Evolutionary conservation across 2,797 vertebrate genomes (phyloP).

Genomic region (Arnoldichthys spilopterus): DNA sequence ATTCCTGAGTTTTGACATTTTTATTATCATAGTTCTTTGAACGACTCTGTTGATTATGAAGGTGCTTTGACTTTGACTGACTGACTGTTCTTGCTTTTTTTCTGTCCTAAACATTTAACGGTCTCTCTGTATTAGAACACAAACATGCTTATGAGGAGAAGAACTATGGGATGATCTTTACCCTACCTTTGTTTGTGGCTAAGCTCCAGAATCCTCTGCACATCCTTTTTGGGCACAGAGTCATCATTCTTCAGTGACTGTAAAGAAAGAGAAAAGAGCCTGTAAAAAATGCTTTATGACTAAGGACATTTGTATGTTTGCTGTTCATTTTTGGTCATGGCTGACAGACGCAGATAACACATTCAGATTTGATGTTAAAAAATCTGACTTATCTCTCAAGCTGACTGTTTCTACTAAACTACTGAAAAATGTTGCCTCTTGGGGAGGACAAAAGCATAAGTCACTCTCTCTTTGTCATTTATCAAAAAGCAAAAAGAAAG

Average conservation of each 20-base stretch:
- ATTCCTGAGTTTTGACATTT: too few relatives aligned
- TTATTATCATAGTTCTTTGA: too few relatives aligned
- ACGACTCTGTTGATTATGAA: too few relatives aligned
- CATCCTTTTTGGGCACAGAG: conserved; percentile 88
- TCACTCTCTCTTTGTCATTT: conserved; percentile 29
- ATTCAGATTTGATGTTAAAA: conserved; percentile 31
- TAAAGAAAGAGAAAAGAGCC: conserved; percentile 41
- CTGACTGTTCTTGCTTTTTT: too few relatives aligned
- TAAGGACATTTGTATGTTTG: not conserved
- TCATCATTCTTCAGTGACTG: conserved; percentile 93
- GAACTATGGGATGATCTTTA: not conserved
- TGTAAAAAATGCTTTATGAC: conserved; percentile 19
- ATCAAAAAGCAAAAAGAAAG: conserved; percentile 20
- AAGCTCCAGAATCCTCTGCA: conserved; percentile 93
- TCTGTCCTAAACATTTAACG: not conserved
- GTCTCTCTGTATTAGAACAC: too few relatives aligned
- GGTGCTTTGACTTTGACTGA: not conserved
- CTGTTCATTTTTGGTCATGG: conserved; percentile 27
- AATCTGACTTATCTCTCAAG: conserved; percentile 15
- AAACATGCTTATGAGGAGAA: not conserved
- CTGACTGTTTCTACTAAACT: conserved; percentile 14
- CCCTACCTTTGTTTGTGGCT: conserved; percentile 95
- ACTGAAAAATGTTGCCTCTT: conserved; percentile 19
- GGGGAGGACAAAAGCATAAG: conserved; percentile 40
- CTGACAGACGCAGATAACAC: conserved; percentile 20